Evolutionary conservation across 53 echinoderm and acorn worm genomes (phyloP).

Genomic region (Glandiceps talaboti): DNA sequence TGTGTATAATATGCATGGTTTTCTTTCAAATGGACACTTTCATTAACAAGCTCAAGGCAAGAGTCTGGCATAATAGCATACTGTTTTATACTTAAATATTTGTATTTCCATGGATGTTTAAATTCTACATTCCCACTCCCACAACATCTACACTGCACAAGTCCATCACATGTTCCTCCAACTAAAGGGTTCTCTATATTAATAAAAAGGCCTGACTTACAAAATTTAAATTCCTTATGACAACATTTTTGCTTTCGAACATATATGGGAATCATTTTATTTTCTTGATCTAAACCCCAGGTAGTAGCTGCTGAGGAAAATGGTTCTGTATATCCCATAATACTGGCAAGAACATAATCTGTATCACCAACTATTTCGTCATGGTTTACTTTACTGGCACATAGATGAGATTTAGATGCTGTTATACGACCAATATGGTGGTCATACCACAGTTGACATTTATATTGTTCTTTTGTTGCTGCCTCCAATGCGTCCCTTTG

Average conservation of each 20-base stretch:
- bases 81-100: constrained; percentile 15
- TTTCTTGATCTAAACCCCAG: constrained; percentile 26
- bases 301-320: not conserved
- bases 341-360: not conserved
- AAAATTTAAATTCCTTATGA: too few species aligned
- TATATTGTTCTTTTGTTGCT: not conserved
- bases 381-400: not conserved
- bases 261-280: too few species aligned
- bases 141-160: constrained; percentile 36
- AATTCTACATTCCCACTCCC: constrained; percentile 36
- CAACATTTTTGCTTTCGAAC: too few species aligned
- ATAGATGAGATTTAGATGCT: not conserved
- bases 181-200: constrained; percentile 29
- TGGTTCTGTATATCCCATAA: not conserved
- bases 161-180: constrained; percentile 48
- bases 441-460: not conserved
- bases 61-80: constrained; percentile 15
- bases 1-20: constrained; percentile 37
- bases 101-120: constrained; percentile 44
- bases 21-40: constrained; percentile 16
- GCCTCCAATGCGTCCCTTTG: not conserved
- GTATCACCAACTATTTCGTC: not conserved
- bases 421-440: not conserved
- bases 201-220: too few species aligned
- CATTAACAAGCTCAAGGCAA: constrained; percentile 24